Evolutionary conservation across 2,888 invertebrate genomes (phyloP), one percentile per base, ranked within the genome.

Genomic region (Ornithoptera priamus): DNA sequence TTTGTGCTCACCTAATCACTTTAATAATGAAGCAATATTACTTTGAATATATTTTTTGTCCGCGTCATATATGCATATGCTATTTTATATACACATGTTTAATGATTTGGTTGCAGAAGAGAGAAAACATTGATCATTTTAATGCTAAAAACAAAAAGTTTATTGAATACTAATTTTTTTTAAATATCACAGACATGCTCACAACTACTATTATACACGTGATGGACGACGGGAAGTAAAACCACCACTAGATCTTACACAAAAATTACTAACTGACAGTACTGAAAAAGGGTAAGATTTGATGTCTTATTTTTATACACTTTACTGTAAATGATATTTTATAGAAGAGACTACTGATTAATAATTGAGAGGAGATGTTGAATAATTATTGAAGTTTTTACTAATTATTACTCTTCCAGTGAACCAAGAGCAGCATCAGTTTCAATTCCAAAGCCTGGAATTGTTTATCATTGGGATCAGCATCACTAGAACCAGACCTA

Each of bases 131-230:
- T 30, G 30, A 30, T 30, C 58, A 8, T 58, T 18, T 22, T 8
- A 2, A 8, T 18, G 20, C 2, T 58, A 2, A 18, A 24, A 58
- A 12, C 12, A 22, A 12, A 58, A 58, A 8, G 2, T 6, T 24
- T 17, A 58, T 30, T 59, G 12, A 24, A 59, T 24, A 24, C 20
- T 1, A 17, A 53, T 0, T 12, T 53, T 18, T n/a, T 53, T 5
- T 18, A 36, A 24, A 53, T 71, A 65, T 85, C 83, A 2, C 75
- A 93, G 95, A 79, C 92, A 97, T 72, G 94, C 96, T 18, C 94
- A 94, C 62, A 98, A 98, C 86, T 97, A 98, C 85, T 99, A 99
- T 81, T 96, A 93, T 81, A 87, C 93, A 0, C 94, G 98, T 70
- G 99, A 99, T 92, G 97, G 93, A 0, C 94, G 99, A 65, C 94